Evolutionary conservation across 2,113 vertebrate genomes (phyloP).

Genomic region (Albula goreensis): DNA sequence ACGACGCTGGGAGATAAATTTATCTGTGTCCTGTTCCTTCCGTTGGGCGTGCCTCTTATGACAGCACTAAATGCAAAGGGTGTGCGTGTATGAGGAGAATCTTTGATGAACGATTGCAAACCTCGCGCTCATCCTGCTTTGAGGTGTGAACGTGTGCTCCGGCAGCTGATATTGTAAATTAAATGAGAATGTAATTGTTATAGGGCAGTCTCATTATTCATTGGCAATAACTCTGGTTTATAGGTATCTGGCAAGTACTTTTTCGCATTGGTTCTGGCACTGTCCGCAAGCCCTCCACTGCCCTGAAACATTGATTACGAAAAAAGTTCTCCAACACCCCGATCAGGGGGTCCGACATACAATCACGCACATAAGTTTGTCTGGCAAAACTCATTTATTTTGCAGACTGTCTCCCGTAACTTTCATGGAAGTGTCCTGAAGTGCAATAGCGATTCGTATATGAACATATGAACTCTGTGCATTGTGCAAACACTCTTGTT

Average conservation of each 20-base stretch:
- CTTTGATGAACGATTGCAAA: neutral
- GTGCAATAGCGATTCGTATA: too few relatives aligned
- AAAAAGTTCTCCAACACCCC: conserved; percentile 41
- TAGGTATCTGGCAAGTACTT: conserved; percentile 35
- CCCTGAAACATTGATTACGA: conserved; percentile 53
- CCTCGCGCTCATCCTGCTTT: neutral
- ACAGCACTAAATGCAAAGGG: neutral
- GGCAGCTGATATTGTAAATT: conserved; percentile 27
- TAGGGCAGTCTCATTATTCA: conserved; percentile 51
- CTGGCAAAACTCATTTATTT: neutral
- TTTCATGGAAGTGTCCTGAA: neutral
- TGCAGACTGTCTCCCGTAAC: neutral
- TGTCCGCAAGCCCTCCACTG: conserved; percentile 49
- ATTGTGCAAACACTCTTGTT: too few relatives aligned
- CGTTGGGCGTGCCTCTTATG: neutral
- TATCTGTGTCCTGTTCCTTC: neutral
- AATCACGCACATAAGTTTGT: neutral
- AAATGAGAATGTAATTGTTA: conserved; percentile 49
- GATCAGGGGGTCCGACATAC: neutral
- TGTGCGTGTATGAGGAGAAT: neutral
- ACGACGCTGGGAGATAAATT: neutral
- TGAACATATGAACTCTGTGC: too few relatives aligned
- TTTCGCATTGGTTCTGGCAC: conserved; percentile 47
- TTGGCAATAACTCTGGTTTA: conserved; percentile 59
- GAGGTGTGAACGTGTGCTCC: neutral